phyloP scores from a whole-genome alignment of 2,113 vertebrate genomes.

The Datnioides undecimradiatus region DNA sequence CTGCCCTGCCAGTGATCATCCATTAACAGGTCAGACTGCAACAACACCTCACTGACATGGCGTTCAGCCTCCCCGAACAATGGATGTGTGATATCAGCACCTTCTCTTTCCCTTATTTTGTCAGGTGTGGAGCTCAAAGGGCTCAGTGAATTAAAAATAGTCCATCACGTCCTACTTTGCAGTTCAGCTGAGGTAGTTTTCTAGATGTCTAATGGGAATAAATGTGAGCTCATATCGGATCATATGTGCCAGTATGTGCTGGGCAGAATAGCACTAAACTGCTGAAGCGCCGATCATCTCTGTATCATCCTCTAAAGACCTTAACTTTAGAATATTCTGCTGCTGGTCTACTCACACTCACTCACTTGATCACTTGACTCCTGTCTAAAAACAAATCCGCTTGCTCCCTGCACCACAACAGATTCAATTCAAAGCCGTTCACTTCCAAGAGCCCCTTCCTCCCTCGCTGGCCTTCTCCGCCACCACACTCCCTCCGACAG shows the following conservation, averaged over 20 bases:
- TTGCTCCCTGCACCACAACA: background rate
- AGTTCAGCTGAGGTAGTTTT: background rate
- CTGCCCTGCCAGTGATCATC: conserved; percentile 9
- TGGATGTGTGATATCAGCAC: conserved; percentile 41
- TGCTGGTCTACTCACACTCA: background rate
- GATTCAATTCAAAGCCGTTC: background rate
- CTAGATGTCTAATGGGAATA: background rate
- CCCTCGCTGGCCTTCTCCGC: background rate
- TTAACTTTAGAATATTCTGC: background rate
- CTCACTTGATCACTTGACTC: background rate
- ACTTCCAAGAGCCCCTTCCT: background rate
- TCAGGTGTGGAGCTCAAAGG: conserved; percentile 40
- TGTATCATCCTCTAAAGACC: background rate
- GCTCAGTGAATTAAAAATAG: conserved; percentile 32
- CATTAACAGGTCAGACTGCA: conserved; percentile 51
- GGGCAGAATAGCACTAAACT: no score
- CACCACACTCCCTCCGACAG: background rate
- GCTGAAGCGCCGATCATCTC: no score
- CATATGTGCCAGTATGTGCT: background rate
- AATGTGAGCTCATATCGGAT: background rate
- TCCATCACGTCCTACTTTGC: background rate
- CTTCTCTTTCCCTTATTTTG: conserved; percentile 56
- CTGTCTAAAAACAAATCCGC: background rate
- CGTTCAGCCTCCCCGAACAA: conserved; percentile 44
- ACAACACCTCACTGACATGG: conserved; percentile 40